phyloP scores from a whole-genome alignment of 1,140 invertebrate species.

The Drosophila ohnishii region DNA sequence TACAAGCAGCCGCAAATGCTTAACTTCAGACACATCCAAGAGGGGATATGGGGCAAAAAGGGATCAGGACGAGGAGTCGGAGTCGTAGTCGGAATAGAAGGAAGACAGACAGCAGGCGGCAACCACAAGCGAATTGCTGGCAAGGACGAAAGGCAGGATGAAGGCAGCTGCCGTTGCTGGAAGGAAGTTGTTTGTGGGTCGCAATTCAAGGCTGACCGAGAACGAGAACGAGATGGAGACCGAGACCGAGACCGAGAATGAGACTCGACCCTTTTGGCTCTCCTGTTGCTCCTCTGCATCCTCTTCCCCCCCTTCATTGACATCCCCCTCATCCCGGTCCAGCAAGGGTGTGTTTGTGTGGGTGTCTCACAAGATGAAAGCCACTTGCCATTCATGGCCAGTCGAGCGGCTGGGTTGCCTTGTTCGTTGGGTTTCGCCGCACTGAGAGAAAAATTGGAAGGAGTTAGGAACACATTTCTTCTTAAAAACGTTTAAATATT shows the following conservation, averaged over 20 bases:
- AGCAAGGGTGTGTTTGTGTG: slow-evolving; percentile 32
- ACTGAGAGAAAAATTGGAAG: not conserved
- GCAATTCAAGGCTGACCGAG: slow-evolving; percentile 64
- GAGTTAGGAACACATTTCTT: not conserved
- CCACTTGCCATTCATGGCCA: slow-evolving; percentile 73
- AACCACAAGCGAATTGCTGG: slow-evolving; percentile 73
- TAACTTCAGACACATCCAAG: slow-evolving; percentile 71
- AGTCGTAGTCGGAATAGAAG: slow-evolving; percentile 25
- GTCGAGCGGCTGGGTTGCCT: slow-evolving; percentile 49
- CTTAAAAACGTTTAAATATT: not conserved
- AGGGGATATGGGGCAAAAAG: not conserved
- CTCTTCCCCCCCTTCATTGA: not conserved
- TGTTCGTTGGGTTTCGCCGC: slow-evolving; percentile 29
- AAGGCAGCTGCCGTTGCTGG: slow-evolving; percentile 52
- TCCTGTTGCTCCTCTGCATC: slow-evolving; percentile 39
- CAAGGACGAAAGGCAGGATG: slow-evolving; percentile 61
- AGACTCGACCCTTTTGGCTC: slow-evolving; percentile 63
- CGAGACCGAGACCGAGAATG: slow-evolving; percentile 25
- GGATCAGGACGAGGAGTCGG: slow-evolving; percentile 1
- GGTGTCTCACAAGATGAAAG: slow-evolving; percentile 78
- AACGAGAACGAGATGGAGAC: slow-evolving; percentile 22
- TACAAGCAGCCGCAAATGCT: slow-evolving; percentile 79
- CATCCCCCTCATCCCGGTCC: not conserved
- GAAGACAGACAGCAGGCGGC: slow-evolving; percentile 61
- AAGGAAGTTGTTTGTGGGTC: slow-evolving; percentile 80